A percentile compares a stretch with the other conserved stretches of the same genome.
Conservation (phyloP, 2,113 vertebrate genomes). For the Ariopsis seemanni region DNA sequence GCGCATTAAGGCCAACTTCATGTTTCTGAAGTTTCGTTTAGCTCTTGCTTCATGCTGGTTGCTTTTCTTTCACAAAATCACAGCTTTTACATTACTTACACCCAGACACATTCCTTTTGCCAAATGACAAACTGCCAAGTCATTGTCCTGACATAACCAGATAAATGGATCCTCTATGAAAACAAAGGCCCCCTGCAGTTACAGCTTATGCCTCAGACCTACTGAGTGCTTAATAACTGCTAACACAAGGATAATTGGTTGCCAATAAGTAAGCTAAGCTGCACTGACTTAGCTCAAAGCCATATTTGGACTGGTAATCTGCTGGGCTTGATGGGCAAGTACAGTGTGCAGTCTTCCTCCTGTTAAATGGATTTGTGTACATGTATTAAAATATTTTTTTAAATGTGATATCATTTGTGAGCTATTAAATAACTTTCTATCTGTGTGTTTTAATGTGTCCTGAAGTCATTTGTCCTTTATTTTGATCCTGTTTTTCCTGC, state of each 20-base stretch:
- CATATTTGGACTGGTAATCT: conserved; percentile 36
- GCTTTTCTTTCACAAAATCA: conserved; percentile 16
- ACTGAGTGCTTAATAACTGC: conserved; percentile 51
- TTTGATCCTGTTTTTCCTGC: not conserved
- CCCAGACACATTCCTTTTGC: conserved; percentile 5
- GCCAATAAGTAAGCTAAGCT: conserved; percentile 41
- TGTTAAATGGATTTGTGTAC: not conserved
- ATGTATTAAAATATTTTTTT: not conserved
- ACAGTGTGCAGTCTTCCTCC: too few relatives aligned
- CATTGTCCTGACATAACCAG: conserved; percentile 37
- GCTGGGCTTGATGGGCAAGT: not conserved
- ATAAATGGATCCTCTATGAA: conserved; percentile 41
- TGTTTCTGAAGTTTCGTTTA: not conserved
- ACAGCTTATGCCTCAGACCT: conserved; percentile 27
- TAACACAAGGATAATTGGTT: conserved; percentile 45
- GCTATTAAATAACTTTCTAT: not conserved
- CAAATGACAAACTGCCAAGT: conserved; percentile 24
- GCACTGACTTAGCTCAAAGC: conserved; percentile 33
- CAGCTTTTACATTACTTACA: not conserved
- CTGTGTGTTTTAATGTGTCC: not conserved
- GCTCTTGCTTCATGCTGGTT: not conserved
- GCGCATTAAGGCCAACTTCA: conserved; percentile 1
- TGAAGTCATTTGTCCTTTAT: not conserved
- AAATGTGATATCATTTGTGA: not conserved
- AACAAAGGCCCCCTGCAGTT: conserved; percentile 43